These are phyloP conservation scores for Habrosyne pyritoides DNA, from an alignment of 2,888 invertebrate species.

Conservation along the genomic window DNA sequence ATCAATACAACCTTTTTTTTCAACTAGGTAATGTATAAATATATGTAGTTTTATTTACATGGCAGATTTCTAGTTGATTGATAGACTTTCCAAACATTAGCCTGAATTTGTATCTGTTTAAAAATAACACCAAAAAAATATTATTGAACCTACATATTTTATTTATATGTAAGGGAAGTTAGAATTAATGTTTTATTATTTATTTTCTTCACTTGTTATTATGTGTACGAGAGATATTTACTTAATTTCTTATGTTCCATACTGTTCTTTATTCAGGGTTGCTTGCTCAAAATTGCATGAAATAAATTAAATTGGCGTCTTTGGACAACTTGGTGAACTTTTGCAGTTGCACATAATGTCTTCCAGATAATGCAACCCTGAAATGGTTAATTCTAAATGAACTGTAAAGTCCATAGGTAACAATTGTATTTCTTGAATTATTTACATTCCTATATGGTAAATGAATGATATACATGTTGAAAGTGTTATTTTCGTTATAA, in stretches of 20 bases:
- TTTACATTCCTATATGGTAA: constrained; percentile 2
- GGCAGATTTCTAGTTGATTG: no score
- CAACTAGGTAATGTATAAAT: no score
- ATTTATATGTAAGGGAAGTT: constrained; percentile 2
- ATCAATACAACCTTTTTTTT: background rate
- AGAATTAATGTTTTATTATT: background rate
- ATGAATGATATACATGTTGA: background rate
- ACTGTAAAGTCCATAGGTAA: background rate
- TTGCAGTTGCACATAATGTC: background rate
- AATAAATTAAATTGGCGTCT: background rate
- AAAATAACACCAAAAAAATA: background rate
- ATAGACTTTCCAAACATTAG: no score
- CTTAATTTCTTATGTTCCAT: background rate
- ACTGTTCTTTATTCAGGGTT: background rate
- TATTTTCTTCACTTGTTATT: background rate
- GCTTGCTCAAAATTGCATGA: background rate
- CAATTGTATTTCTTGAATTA: background rate
- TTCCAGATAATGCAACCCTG: background rate
- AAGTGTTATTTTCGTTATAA: background rate
- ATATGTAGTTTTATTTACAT: no score
- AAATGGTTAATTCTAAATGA: background rate
- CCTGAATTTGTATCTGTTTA: background rate
- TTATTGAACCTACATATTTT: background rate
- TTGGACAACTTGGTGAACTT: background rate
- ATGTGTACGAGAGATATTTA: background rate